Conservation (phyloP, 1,140 invertebrate genomes). For the Calephelis virginiensis region DNA sequence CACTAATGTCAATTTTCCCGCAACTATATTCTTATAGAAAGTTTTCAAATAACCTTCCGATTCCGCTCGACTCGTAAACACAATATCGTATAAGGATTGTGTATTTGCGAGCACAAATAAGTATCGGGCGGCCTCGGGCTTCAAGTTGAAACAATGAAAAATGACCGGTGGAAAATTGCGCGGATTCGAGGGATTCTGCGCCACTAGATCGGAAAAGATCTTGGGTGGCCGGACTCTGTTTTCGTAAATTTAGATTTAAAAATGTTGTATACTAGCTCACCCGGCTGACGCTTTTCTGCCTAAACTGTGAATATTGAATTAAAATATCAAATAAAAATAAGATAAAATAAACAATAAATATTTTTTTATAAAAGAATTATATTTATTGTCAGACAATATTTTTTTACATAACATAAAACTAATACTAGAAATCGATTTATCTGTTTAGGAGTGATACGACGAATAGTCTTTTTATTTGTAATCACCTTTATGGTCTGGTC, state of each 20-base stretch:
- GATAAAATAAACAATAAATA: too few relatives aligned
- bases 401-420: too few relatives aligned
- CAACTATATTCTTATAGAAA: conserved; percentile 38
- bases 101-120: conserved; percentile 67
- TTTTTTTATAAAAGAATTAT: too few relatives aligned
- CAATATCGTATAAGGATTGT: conserved; percentile 46
- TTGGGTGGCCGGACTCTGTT: conserved; percentile 41
- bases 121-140: conserved; percentile 42
- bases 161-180: conserved; percentile 75
- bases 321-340: too few relatives aligned
- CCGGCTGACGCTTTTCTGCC: too few relatives aligned
- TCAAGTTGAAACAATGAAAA: conserved; percentile 66
- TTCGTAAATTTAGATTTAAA: not conserved
- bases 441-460: too few relatives aligned
- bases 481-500: too few relatives aligned
- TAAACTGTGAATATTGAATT: too few relatives aligned
- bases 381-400: too few relatives aligned
- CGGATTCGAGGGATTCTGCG: conserved; percentile 54
- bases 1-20: conserved; percentile 41
- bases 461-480: too few relatives aligned
- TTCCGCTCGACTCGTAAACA: conserved; percentile 49
- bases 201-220: conserved; percentile 13
- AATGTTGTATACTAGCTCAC: too few relatives aligned
- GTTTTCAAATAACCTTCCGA: conserved; percentile 42
- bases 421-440: too few relatives aligned